These are phyloP conservation scores for Latrodectus geometricus DNA, from an alignment of 1,140 invertebrate species.

Conservation along the genomic window DNA sequence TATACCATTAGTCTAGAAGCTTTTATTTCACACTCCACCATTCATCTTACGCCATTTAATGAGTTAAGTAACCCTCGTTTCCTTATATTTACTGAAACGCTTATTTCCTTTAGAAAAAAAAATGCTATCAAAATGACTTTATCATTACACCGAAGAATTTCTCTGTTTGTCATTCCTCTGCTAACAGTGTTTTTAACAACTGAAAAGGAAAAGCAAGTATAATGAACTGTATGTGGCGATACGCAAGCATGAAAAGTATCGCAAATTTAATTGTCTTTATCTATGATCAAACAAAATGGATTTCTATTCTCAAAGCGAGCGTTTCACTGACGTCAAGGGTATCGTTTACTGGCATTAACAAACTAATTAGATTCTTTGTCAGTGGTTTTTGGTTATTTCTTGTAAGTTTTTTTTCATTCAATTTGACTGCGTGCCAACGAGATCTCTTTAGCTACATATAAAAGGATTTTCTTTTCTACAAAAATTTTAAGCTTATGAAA, in stretches of 20 bases:
- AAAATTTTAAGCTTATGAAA: background rate
- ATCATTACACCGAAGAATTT: too few relatives aligned
- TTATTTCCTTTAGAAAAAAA: too few relatives aligned
- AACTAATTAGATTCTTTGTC: constrained; percentile 2
- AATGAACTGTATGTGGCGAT: background rate
- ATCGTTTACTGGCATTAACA: background rate
- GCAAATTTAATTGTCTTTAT: constrained; percentile 1
- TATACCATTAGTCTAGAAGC: too few relatives aligned
- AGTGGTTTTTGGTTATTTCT: background rate
- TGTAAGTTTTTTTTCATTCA: background rate
- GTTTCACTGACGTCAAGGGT: background rate
- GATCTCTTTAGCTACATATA: background rate
- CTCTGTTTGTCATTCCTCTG: too few relatives aligned
- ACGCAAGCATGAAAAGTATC: background rate
- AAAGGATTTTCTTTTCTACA: background rate
- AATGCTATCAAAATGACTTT: too few relatives aligned
- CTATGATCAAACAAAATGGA: background rate
- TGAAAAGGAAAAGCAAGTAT: background rate
- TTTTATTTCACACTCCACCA: too few relatives aligned
- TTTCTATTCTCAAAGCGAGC: background rate
- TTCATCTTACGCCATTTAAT: too few relatives aligned
- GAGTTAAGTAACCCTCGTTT: too few relatives aligned
- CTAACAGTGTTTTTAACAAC: too few relatives aligned
- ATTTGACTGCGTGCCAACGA: background rate
- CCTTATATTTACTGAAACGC: too few relatives aligned